Percentiles rank a stretch among this genome's conserved stretches.
Evolutionary conservation across 2,113 vertebrate genomes (phyloP).

Genomic region (Amia ocellicauda): DNA sequence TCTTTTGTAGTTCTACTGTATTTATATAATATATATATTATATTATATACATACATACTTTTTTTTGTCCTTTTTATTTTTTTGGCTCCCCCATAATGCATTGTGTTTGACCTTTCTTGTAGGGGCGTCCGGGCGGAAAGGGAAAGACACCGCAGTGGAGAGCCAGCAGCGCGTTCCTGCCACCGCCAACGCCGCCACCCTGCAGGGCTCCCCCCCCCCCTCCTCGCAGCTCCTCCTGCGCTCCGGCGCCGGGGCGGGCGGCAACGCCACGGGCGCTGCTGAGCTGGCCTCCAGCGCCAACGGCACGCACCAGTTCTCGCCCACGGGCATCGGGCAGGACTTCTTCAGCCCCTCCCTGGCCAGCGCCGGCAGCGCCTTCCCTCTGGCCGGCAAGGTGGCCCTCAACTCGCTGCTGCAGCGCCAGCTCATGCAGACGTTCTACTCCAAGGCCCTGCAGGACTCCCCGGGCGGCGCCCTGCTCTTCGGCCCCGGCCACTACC

Average conservation of each 20-base stretch:
- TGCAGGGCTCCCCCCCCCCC: slow-evolving; percentile 71
- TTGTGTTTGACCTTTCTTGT: slow-evolving; percentile 99
- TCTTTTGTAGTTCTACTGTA: neutral
- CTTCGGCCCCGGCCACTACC: slow-evolving; percentile 88
- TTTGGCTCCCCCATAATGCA: slow-evolving; percentile 99
- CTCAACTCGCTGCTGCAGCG: slow-evolving; percentile 95
- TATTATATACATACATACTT: no score
- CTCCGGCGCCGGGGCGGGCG: slow-evolving; percentile 59
- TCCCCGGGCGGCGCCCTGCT: slow-evolving; percentile 79
- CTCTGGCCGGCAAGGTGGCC: slow-evolving; percentile 94
- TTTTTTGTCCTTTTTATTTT: slow-evolving; percentile 47
- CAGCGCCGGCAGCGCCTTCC: slow-evolving; percentile 80
- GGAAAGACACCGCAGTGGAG: slow-evolving; percentile 86
- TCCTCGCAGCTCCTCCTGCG: slow-evolving; percentile 83
- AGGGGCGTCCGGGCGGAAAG: slow-evolving; percentile 97
- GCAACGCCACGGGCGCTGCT: slow-evolving; percentile 54
- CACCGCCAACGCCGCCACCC: slow-evolving; percentile 47
- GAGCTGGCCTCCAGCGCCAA: slow-evolving; percentile 87
- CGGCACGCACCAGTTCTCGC: slow-evolving; percentile 91
- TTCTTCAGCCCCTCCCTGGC: slow-evolving; percentile 87
- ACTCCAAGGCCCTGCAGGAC: slow-evolving; percentile 97
- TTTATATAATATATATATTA: slow-evolving; percentile 13
- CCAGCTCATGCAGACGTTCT: slow-evolving; percentile 97
- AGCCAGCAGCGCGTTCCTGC: slow-evolving; percentile 68
- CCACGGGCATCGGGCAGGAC: slow-evolving; percentile 94